These are phyloP conservation scores for Cariama cristata DNA, from an alignment of 2,113 vertebrate species.

Conservation along the genomic window DNA sequence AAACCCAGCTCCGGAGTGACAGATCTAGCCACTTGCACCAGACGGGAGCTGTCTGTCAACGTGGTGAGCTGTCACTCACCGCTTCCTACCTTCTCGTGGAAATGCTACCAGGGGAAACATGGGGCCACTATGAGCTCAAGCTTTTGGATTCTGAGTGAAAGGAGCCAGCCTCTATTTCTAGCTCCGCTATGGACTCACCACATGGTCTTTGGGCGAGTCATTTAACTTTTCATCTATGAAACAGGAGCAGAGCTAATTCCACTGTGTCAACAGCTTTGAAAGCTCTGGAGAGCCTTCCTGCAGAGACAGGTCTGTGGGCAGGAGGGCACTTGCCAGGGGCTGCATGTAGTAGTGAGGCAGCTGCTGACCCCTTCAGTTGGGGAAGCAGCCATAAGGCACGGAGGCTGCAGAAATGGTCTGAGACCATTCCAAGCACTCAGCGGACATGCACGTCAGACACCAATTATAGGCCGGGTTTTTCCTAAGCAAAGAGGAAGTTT, in stretches of 20 bases:
- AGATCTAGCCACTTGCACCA: slow-evolving; percentile 51
- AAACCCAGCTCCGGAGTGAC: slow-evolving; percentile 59
- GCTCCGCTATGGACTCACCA: not conserved
- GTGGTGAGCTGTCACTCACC: slow-evolving; percentile 51
- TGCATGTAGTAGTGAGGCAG: not conserved
- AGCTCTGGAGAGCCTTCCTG: not conserved
- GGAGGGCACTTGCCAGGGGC: not conserved
- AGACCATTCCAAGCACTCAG: not conserved
- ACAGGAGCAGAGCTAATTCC: not conserved
- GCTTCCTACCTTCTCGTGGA: slow-evolving; percentile 9
- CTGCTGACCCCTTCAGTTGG: not conserved
- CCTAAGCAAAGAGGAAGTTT: slow-evolving; percentile 55
- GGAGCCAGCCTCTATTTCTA: slow-evolving; percentile 39
- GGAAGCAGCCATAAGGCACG: not conserved
- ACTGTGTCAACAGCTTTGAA: not conserved
- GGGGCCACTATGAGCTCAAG: slow-evolving; percentile 34
- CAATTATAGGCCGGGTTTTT: slow-evolving; percentile 28
- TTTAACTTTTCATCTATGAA: slow-evolving; percentile 20
- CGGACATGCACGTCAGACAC: not conserved
- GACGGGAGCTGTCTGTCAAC: slow-evolving; percentile 49
- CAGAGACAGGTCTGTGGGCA: not conserved
- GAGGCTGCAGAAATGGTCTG: not conserved
- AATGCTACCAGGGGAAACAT: not conserved
- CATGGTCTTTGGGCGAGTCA: not conserved
- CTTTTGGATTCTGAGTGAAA: slow-evolving; percentile 10